Evolutionary conservation across 2,797 vertebrate genomes (phyloP), one percentile per base, ranked within the genome.

Genomic region (Lateolabrax maculatus): DNA sequence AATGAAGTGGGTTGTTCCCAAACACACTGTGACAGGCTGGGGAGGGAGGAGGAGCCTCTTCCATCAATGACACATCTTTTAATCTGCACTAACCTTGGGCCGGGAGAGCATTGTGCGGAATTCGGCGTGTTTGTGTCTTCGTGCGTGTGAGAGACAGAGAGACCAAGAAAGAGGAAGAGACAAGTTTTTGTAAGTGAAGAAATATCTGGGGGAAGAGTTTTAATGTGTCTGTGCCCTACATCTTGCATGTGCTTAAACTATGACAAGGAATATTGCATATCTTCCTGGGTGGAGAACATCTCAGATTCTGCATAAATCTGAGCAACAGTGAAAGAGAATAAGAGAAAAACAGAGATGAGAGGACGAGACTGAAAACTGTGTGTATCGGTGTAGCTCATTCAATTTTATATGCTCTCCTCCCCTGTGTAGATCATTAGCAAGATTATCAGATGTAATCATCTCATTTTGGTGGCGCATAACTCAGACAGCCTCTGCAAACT

Each of bases 371-470:
- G 68, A 85, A 81, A 86, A 76, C 71, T 77, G 71, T 82, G 76
- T 80, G 84, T 64, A 70, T 75, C 53, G 34, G 76, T 84, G 77
- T 80, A 78, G 79, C 83, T 89, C 80, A 75, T 91, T 90, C 85
- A 85, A 74, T 85, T 90, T 82, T 74, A 79, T 84, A 78, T 69
- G 80, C 85, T 72, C 75, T 77, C 77, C 80, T 87, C 84, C 82
- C 85, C 57, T 77, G 87, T 84, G 89, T 88, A 89, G 88, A 91
- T 93, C 91, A 92, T 92, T 93, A 92, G 91, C 79, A 56, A 90
- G 86, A 92, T 93, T 91, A 94, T 94, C 89, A 89, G 82, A 86
- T 92, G 83, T 89, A 92, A 89, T 94, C 88, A 89, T 92, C 83
- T 89, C 84, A 86, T 91, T 90, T 73, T 85, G 85, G 81, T 83